Percentiles rank a stretch among this genome's conserved stretches.
phyloP scores from a whole-genome alignment of 2,797 vertebrate genomes.

The Hephaestus fuliginosus region DNA sequence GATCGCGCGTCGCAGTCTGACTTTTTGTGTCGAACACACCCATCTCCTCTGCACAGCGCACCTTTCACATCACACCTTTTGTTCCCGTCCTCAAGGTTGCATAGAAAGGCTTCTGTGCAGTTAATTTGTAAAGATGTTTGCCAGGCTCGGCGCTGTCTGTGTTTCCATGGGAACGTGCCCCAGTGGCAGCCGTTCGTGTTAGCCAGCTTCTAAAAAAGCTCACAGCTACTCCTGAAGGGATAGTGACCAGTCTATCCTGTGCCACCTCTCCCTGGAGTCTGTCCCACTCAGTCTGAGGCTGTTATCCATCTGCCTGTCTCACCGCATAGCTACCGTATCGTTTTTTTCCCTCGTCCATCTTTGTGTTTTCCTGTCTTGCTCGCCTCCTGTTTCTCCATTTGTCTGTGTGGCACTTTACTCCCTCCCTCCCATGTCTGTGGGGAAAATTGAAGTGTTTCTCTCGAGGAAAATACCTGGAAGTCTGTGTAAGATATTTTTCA shows the following conservation, averaged over 20 bases:
- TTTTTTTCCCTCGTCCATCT: not conserved
- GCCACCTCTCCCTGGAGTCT: slow-evolving; percentile 45
- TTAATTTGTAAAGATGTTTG: slow-evolving; percentile 63
- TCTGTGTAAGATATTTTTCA: not conserved
- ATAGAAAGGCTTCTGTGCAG: slow-evolving; percentile 42
- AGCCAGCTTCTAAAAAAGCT: slow-evolving; percentile 55
- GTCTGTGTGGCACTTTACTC: not conserved
- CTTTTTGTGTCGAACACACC: slow-evolving; percentile 11
- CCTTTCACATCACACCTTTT: slow-evolving; percentile 42
- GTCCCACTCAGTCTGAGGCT: slow-evolving; percentile 34
- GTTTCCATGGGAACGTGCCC: slow-evolving; percentile 81
- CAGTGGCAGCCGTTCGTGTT: slow-evolving; percentile 55
- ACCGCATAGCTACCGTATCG: slow-evolving; percentile 4
- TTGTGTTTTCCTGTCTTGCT: slow-evolving; percentile 4
- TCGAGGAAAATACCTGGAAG: not conserved
- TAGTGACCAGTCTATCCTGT: slow-evolving; percentile 51
- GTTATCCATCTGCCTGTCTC: slow-evolving; percentile 49
- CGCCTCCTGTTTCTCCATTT: slow-evolving; percentile 26
- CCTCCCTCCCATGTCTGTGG: not conserved
- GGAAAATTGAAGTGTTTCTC: not conserved
- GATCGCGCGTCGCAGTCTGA: not conserved
- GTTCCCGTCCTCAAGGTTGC: slow-evolving; percentile 64
- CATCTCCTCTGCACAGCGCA: slow-evolving; percentile 29
- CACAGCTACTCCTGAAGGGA: slow-evolving; percentile 57
- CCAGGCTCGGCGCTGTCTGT: slow-evolving; percentile 43